Conservation (phyloP, 1,140 invertebrate genomes). For the Rhopalosiphum maidis region DNA sequence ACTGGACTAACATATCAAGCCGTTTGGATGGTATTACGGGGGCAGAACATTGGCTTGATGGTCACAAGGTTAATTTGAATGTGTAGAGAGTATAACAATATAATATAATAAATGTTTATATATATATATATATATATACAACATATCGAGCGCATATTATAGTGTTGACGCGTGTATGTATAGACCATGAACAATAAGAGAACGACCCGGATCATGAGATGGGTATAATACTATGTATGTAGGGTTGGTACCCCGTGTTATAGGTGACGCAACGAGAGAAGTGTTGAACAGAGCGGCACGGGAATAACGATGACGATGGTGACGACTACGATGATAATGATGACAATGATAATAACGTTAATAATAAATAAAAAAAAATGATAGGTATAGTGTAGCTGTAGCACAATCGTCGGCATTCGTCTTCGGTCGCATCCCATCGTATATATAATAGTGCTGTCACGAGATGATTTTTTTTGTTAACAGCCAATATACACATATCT, state of each 20-base stretch:
- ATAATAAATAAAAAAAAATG: background rate
- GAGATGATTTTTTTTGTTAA: background rate
- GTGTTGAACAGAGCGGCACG: background rate
- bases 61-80: conserved; percentile 36
- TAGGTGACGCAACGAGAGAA: background rate
- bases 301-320: background rate
- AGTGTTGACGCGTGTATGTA: background rate
- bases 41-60: background rate
- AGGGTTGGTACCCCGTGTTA: background rate
- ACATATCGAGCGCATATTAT: background rate
- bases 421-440: background rate
- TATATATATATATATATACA: too few relatives aligned
- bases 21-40: too few relatives aligned
- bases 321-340: background rate
- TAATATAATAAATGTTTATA: background rate
- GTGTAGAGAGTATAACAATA: background rate
- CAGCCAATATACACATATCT: background rate
- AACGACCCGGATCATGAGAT: background rate
- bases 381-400: background rate
- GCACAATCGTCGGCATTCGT: background rate
- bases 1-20: background rate
- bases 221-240: background rate
- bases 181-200: background rate
- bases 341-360: background rate
- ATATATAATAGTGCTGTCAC: background rate